Evolutionary conservation across 2,797 vertebrate genomes (phyloP), one percentile per base, ranked within the genome.

Genomic region (Platalea minor): DNA sequence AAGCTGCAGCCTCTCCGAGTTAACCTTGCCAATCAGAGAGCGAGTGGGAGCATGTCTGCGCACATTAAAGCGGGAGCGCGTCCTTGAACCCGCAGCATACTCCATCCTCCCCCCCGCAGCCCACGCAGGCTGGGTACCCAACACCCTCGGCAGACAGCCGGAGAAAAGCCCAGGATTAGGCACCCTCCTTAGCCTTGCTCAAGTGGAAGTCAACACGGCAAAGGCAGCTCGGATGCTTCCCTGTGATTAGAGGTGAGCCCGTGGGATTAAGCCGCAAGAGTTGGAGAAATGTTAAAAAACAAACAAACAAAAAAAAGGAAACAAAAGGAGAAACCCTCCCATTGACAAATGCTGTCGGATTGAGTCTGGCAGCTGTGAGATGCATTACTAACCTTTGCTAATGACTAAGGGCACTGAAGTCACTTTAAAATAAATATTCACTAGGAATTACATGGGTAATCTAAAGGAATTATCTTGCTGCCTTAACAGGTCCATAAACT

Each of bases 21-120:
- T 99, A 98, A 99, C 99, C 99, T 98, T 99, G 98, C 98, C 98
- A 98, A 98, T 99, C 98, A 98, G 98, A 69, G 97, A 97, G 97
- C 95, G 97, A 97, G 98, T 87, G 80, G 97, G 96, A 97, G 98
- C 98, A 98, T 98, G 98, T 94, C 97, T 93, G 97, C 90, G 98
- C 98, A 98, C 98, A 99, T 98, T 99, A 99, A 98, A 98, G 97
- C 97, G 91, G 90, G 92, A 94, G 65, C 65, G 94, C 94, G 99
- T 99, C 99, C 99, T 99, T 99, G 99, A 99, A 98, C 98, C 97
- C 89, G 7, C 54, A 11, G 77, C 18, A 4, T 26, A 29, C 81
- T 65, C 86, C 89, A 35, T 91, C 94, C 96, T 95, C 81, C 91
- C 90, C 57, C 78, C 21, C 0, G 41, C 94, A 88, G 85, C 91